Evolutionary conservation across 2,113 vertebrate species (phyloP), one percentile per base, ranked within the genome.

Genomic region (Oxygymnocypris stewartii): DNA sequence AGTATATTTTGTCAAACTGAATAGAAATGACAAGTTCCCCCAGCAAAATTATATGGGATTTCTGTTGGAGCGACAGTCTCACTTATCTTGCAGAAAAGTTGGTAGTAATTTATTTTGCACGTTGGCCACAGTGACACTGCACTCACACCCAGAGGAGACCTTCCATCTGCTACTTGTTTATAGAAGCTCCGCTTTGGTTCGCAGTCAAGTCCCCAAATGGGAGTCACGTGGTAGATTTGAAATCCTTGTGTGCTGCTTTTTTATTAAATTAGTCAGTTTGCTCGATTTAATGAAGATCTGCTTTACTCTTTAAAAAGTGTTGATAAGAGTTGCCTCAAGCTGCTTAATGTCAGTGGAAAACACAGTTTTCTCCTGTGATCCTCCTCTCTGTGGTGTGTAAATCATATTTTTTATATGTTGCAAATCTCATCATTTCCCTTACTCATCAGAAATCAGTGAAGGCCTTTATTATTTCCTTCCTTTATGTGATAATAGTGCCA

Each of bases 131-230:
- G 74, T 57, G 71, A 84, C 65, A 71, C 35, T 51, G 37, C 23
- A 13, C n/a, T 87, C 57, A 18, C 54, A 81, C 69, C 85, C 59
- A 80, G 51, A 87, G 61, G 59, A 89, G 82, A 71, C 78, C 78
- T 73, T 87, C 88, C 85, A 87, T 89, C 82, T 89, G 88, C 71
- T 89, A 1, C 51, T 75, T 87, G 85, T 87, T 87, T 84, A 84
- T 74, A 74, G 63, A 87, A 83, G 82, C 85, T 89, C 63, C 85
- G 37, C 77, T 89, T 82, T 87, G 85, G 82, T 63, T 75, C 44
- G 47, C n/a, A 67, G 35, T 89, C 71, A 85, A 73, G 81, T 54
- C 65, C 82, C 67, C 71, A 85, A 87, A 80, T 82, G 63, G 81
- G 88, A 87, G 82, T 37, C 82, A 69, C 69, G 61, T 84, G 76